Conservation (phyloP, 2,888 invertebrate genomes). For the Beris chalybata region DNA sequence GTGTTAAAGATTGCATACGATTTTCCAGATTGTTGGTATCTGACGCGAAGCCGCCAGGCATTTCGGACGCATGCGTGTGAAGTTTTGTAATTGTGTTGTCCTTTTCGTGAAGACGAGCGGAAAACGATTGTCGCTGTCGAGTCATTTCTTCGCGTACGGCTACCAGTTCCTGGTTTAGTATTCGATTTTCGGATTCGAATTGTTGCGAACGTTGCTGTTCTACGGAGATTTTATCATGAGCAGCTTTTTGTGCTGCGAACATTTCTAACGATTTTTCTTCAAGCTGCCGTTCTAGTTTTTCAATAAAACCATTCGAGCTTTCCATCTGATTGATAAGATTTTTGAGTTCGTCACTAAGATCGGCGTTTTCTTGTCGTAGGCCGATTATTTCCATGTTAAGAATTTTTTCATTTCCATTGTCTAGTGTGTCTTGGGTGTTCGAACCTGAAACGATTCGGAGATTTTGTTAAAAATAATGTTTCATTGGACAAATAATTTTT, state of each 20-base stretch:
- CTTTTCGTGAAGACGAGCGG: conserved; percentile 48
- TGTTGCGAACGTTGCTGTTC: conserved; percentile 58
- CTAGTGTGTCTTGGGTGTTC: conserved; percentile 23
- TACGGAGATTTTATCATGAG: conserved; percentile 49
- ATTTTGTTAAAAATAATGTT: no score
- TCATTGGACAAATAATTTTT: no score
- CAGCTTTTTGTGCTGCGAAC: conserved; percentile 6
- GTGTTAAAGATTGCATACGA: conserved; percentile 68
- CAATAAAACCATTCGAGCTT: conserved; percentile 32
- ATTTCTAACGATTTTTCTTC: conserved; percentile 26
- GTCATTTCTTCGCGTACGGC: conserved; percentile 54
- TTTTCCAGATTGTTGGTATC: conserved; percentile 48
- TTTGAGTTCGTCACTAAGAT: conserved; percentile 45
- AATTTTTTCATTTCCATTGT: conserved; percentile 48
- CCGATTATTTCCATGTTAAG: conserved; percentile 65
- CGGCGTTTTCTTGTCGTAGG: conserved; percentile 54
- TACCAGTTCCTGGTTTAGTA: conserved; percentile 52
- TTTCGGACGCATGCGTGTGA: conserved; percentile 58
- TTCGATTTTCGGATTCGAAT: conserved; percentile 51
- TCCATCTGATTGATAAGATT: conserved; percentile 44
- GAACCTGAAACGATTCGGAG: neutral
- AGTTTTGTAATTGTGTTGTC: conserved; percentile 63
- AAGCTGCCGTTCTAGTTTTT: conserved; percentile 32
- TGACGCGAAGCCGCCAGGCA: conserved; percentile 40
- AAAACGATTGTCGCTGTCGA: conserved; percentile 48